Evolutionary conservation across 1,140 invertebrate genomes (phyloP), one percentile per base, ranked within the genome.

Genomic region (Adoxophyes honmai): DNA sequence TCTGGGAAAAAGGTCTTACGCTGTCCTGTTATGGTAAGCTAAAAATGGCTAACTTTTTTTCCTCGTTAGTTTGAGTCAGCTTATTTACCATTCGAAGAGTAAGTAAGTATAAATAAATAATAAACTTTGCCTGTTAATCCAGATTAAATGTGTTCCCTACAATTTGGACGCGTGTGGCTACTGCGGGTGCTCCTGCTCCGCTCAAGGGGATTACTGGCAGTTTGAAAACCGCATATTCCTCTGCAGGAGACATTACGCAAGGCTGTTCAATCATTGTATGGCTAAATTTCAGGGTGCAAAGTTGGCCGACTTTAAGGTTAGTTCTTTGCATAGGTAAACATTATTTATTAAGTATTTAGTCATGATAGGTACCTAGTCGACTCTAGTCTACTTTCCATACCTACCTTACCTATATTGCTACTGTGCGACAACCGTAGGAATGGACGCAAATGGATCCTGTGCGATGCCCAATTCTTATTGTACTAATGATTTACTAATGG

Each of bases 131-230:
- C 34, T 36, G 56, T 55, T 18, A 59, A 70, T 63, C 52, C 58
- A 89, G 89, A 87, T 90, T 61, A 90, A 90, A 80, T 90, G 89
- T 55, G 87, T 90, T 7, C 88, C 89, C 0, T 89, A 87, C 61
- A 90, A 90, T 55, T 66, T 87, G 57, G 88, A 90, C 55, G 59
- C 71, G 1, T 90, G 89, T 57, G 80, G 73, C 7, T 70, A 68
- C 9, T 90, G 89, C 34, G 80, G 79, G 0, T 85, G 81, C 35
- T 83, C 73, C 0, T 90, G 88, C 59, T 85, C 81, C 1, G 73
- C 76, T 2, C 86, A 89, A 64, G 89, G 89, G n/a, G 89, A 90
- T 54, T 90, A 90, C 61, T 90, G 89, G 89, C 83, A 88, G 48
- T 88, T 66, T 51, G 86, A 90, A 60, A 84, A 90, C 57, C 75